Evolutionary conservation across 1,140 invertebrate species (phyloP).

Genomic region (Temnothorax curvispinosus): DNA sequence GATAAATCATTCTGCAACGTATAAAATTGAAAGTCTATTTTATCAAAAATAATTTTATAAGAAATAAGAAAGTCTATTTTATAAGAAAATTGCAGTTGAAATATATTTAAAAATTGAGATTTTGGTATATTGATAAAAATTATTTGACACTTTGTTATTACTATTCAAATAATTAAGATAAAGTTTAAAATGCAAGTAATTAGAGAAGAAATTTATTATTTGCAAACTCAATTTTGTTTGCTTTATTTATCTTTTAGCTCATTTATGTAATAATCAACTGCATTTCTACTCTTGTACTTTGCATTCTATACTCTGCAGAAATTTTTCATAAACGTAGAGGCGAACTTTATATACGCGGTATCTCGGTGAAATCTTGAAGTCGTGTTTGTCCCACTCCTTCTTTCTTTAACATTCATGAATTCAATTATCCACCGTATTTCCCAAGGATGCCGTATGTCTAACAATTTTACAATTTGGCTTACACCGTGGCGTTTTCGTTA

Average conservation of each 20-base stretch:
- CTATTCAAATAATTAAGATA: not conserved
- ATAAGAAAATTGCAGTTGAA: not conserved
- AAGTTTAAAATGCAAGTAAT: not conserved
- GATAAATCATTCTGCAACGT: not conserved
- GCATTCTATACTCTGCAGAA: not conserved
- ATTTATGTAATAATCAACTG: slow-evolving; percentile 3
- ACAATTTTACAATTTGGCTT: slow-evolving; percentile 55
- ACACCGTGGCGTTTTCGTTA: slow-evolving; percentile 15
- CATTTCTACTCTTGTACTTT: not conserved
- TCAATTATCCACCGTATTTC: slow-evolving; percentile 59
- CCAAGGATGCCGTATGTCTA: slow-evolving; percentile 49
- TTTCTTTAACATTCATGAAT: slow-evolving; percentile 61
- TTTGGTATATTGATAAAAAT: not conserved
- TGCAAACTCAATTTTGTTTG: not conserved
- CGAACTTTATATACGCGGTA: not conserved
- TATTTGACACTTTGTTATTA: not conserved
- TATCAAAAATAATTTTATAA: not conserved
- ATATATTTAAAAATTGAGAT: not conserved
- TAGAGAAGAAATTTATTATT: not conserved
- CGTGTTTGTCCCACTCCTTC: slow-evolving; percentile 9
- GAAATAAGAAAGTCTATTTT: not conserved
- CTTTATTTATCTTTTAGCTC: not conserved
- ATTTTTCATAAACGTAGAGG: not conserved
- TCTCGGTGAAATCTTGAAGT: slow-evolving; percentile 1
- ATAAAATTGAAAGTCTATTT: not conserved